Evolutionary conservation across 2,113 vertebrate genomes (phyloP).

Genomic region (Synodontis membranacea): DNA sequence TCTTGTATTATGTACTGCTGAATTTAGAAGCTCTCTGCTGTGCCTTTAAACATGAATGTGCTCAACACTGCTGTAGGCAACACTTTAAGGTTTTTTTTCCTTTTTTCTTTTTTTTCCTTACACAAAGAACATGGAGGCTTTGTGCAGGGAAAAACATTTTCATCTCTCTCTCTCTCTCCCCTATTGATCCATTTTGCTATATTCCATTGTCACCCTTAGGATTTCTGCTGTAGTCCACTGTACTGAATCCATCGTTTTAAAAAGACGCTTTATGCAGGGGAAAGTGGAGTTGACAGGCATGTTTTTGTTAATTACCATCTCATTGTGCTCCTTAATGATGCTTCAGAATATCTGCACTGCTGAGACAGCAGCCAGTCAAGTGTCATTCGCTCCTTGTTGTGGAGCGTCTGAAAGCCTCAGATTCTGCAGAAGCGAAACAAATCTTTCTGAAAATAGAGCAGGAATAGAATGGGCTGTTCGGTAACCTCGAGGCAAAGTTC

Average conservation of each 20-base stretch:
- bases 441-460: neutral
- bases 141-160: neutral
- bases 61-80: neutral
- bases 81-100: neutral
- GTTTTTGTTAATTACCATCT: neutral
- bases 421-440: neutral
- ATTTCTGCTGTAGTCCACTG: neutral
- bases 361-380: constrained; percentile 2
- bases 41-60: neutral
- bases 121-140: neutral
- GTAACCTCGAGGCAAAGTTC: neutral
- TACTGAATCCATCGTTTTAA: constrained; percentile 3
- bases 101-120: neutral
- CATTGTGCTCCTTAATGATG: constrained; percentile 6
- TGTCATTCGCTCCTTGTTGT: neutral
- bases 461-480: neutral
- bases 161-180: neutral
- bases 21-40: neutral
- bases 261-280: neutral
- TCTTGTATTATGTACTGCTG: neutral
- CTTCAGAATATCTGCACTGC: neutral
- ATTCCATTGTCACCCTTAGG: neutral
- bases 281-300: neutral
- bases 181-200: neutral
- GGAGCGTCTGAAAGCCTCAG: neutral